phyloP scores from a whole-genome alignment of 1,140 invertebrate species.

The Calliphora vicina region DNA sequence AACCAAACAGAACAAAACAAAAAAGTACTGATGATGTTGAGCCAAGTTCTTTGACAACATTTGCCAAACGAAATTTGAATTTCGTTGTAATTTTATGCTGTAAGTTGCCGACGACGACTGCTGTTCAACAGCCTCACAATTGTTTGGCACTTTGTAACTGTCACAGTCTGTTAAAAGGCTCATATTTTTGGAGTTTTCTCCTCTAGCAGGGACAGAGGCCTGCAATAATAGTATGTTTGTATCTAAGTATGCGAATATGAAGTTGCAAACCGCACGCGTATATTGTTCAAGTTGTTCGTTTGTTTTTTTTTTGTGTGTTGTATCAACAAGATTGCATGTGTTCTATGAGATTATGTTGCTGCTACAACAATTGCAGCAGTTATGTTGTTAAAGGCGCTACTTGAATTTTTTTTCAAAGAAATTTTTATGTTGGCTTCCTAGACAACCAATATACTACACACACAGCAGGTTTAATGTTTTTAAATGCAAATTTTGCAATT shows the following conservation, averaged over 20 bases:
- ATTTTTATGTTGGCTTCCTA: background rate
- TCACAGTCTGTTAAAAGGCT: slow-evolving; percentile 61
- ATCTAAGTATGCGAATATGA: background rate
- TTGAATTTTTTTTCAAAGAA: background rate
- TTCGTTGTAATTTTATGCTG: slow-evolving; percentile 28
- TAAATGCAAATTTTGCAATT: slow-evolving; percentile 36
- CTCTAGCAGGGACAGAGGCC: too few relatives aligned
- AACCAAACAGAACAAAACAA: too few relatives aligned
- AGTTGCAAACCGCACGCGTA: slow-evolving; percentile 24
- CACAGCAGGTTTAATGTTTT: slow-evolving; percentile 37
- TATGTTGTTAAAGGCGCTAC: slow-evolving; percentile 24
- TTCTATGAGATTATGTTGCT: slow-evolving; percentile 7
- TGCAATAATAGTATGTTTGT: too few relatives aligned
- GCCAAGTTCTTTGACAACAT: background rate
- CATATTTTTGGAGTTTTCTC: slow-evolving; percentile 49
- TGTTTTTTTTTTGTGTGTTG: background rate
- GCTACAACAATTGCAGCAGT: background rate
- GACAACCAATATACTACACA: background rate
- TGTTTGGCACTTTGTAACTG: slow-evolving; percentile 62
- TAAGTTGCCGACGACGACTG: slow-evolving; percentile 19
- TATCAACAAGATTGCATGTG: slow-evolving; percentile 16
- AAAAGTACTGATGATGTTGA: background rate
- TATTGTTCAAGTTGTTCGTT: background rate
- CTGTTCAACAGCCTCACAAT: slow-evolving; percentile 47
- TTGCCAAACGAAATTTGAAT: slow-evolving; percentile 3